These are phyloP conservation scores for Diarsia dahlii DNA, from an alignment of 2,888 invertebrate species.

Conservation along the genomic window DNA sequence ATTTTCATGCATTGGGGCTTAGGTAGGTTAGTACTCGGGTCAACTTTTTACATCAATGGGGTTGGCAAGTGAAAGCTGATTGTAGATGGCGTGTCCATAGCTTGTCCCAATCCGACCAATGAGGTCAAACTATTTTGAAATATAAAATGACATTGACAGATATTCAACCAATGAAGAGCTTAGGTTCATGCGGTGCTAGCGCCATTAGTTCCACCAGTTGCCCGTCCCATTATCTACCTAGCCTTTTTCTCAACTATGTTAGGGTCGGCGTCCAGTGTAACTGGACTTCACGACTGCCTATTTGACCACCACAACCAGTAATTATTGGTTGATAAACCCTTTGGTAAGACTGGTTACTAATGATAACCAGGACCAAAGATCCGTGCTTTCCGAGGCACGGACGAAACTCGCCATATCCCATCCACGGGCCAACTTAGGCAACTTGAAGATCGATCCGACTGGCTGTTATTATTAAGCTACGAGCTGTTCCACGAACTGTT, in stretches of 20 bases:
- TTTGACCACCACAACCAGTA: no score
- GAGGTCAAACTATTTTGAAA: no score
- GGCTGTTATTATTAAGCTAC: not conserved
- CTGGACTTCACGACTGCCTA: not conserved
- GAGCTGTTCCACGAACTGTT: conserved; percentile 5
- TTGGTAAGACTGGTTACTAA: not conserved
- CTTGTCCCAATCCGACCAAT: no score
- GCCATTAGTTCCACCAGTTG: no score
- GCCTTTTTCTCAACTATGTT: no score
- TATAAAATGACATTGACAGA: no score
- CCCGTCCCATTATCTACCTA: no score
- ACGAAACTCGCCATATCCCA: not conserved
- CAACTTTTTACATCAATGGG: not conserved
- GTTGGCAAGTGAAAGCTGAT: no score
- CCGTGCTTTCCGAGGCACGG: not conserved
- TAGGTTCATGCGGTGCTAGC: no score
- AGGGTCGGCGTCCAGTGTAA: no score
- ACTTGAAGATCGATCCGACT: not conserved
- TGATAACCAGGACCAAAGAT: not conserved
- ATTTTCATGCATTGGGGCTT: not conserved
- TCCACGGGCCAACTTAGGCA: not conserved
- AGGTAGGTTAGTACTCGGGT: not conserved
- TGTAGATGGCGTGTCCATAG: no score
- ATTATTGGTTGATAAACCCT: not conserved
- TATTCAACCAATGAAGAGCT: no score